phyloP scores from a whole-genome alignment of 2,888 invertebrate species.

The Mechanitis messenoides region DNA sequence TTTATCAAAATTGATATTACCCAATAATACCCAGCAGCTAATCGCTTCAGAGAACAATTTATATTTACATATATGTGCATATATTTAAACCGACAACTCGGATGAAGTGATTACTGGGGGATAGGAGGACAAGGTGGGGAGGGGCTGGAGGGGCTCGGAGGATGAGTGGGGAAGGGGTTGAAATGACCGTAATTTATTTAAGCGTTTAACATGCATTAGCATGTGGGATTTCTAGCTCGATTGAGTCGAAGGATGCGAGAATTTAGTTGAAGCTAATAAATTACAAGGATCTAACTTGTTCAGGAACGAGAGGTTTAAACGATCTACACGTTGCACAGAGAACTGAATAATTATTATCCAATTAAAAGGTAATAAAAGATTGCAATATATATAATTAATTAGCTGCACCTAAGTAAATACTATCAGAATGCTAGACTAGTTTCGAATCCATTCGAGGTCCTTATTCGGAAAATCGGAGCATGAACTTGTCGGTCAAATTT shows the following conservation, averaged over 20 bases:
- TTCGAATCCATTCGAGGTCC: too few species aligned
- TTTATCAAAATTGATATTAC: not conserved
- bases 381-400: too few species aligned
- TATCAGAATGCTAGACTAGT: too few species aligned
- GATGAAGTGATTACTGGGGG: constrained; percentile 34
- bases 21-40: not conserved
- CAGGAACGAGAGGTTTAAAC: not conserved
- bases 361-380: too few species aligned
- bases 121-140: constrained; percentile 20
- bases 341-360: too few species aligned
- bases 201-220: constrained; percentile 8
- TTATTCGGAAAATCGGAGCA: too few species aligned
- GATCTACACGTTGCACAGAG: not conserved
- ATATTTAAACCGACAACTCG: constrained; percentile 18
- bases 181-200: constrained; percentile 7
- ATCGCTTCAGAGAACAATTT: not conserved
- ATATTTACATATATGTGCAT: constrained; percentile 1
- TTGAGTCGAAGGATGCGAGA: constrained; percentile 15
- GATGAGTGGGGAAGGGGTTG: not conserved
- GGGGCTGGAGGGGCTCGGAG: constrained; percentile 1
- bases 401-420: too few species aligned
- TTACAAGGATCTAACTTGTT: constrained; percentile 9
- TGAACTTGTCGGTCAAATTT: too few species aligned
- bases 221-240: constrained; percentile 12
- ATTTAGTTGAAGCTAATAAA: constrained; percentile 19